Evolutionary conservation across 2,888 invertebrate genomes (phyloP).

Genomic region (Eristalis tenax): DNA sequence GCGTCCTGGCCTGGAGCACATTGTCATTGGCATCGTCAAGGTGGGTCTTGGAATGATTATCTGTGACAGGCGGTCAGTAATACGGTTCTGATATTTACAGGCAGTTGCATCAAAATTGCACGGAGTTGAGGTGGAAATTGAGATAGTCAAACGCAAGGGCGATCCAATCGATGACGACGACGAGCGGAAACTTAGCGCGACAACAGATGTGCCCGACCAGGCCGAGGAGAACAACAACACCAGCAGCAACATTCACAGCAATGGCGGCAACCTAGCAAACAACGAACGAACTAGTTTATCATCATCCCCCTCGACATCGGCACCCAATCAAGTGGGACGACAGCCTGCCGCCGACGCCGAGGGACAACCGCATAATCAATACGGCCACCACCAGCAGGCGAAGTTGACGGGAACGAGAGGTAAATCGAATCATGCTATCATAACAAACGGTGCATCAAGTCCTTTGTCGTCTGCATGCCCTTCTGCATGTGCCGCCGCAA

Average conservation of each 20-base stretch:
- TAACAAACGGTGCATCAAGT: constrained; percentile 70
- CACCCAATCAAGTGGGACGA: constrained; percentile 14
- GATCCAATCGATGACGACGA: constrained; percentile 82
- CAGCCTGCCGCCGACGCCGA: constrained; percentile 34
- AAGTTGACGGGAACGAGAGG: constrained; percentile 51
- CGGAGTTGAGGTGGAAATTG: constrained; percentile 94
- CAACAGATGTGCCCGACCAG: constrained; percentile 45
- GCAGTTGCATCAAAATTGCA: constrained; percentile 97
- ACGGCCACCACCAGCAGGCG: constrained; percentile 53
- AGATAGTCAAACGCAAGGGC: constrained; percentile 92
- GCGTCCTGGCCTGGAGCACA: constrained; percentile 95
- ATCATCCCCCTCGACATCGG: constrained; percentile 28
- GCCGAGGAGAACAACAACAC: constrained; percentile 76
- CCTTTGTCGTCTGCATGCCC: constrained; percentile 41
- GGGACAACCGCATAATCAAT: constrained; percentile 50
- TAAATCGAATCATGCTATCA: constrained; percentile 68
- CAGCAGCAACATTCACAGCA: constrained; percentile 68
- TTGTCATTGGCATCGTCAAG: constrained; percentile 98
- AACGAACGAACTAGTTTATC: constrained; percentile 72
- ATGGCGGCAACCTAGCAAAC: constrained; percentile 72
- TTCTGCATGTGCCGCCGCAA: neutral
- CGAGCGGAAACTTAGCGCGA: constrained; percentile 72
- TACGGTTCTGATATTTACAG: constrained; percentile 81
- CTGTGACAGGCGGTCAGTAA: too few relatives aligned
- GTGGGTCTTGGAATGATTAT: constrained; percentile 81